Conservation (phyloP, 2,797 vertebrate genomes). For the Eurystomus glaucurus region DNA sequence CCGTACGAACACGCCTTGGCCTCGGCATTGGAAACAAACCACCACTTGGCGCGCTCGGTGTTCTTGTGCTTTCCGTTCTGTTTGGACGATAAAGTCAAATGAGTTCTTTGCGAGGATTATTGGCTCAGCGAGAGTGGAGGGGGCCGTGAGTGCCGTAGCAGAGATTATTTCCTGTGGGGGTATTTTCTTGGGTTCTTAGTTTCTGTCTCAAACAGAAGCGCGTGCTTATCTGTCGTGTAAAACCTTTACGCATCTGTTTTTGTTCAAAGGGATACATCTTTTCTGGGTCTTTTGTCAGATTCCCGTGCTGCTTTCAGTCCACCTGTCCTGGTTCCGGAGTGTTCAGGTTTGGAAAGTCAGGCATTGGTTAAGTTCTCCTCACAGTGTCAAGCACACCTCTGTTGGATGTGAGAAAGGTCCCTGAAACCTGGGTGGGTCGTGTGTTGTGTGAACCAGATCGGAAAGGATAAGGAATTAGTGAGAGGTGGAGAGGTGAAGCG, state of each 20-base stretch:
- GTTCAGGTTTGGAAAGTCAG: neutral
- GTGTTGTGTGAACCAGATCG: neutral
- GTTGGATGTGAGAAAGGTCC: neutral
- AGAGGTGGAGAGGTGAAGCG: neutral
- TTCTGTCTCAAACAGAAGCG: neutral
- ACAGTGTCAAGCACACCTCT: rapidly evolving
- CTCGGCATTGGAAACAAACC: neutral
- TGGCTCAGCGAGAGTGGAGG: neutral
- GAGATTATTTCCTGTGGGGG: neutral
- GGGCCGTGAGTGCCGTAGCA: neutral
- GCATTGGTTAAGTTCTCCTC: neutral
- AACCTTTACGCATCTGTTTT: neutral
- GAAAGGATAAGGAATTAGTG: neutral
- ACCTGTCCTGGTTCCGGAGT: neutral
- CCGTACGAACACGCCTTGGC: neutral
- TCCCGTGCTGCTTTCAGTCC: neutral
- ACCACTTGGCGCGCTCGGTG: rapidly evolving
- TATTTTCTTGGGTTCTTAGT: constrained; percentile 13
- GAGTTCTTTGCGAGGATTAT: neutral
- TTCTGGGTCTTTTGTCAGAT: neutral
- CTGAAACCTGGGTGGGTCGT: neutral
- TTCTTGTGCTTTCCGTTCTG: neutral
- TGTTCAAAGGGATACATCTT: neutral
- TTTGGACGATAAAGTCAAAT: neutral
- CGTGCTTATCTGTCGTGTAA: neutral